Evolutionary conservation across 2,888 invertebrate genomes (phyloP), one percentile per base, ranked within the genome.

Genomic region (Pristionchus japonicus): DNA sequence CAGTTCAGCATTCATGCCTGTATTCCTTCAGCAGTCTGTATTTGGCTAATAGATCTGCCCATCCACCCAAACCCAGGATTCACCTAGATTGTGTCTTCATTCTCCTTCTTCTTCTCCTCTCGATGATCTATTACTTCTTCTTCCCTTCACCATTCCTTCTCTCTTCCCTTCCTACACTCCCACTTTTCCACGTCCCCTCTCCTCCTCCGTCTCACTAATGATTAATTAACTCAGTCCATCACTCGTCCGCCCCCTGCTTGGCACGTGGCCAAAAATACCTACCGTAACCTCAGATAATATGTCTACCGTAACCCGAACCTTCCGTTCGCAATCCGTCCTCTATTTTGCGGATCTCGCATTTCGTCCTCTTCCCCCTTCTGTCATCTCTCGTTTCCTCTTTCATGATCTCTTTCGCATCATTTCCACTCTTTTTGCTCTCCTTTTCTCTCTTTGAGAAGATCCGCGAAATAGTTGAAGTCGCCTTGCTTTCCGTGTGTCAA

Each of bases 361-460:
- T 47, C 77, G 57, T n/a, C 7, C 43, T n/a, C 57, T n/a, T 20
- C 57, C 7, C 43, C 57, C 57, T n/a, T 20, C 57, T 57, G 43
- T 77, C 77, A 27, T 23, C 77, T 77, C 77, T 77, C 43, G 43
- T 77, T 77, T 43, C 77, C 40, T 70, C 70, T 77, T 77, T 77
- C 77, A 77, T 77, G 77, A 77, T 77, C 77, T 23, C n/a, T 43
- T n/a, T 43, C 77, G 37, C n/a, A 27, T 77, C 77, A 77, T 77
- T 77, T 77, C 43, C 77, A 47, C 77, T 43, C 77, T 77, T 77
- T 70, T 77, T 70, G 9, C 70, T 31, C n/a, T 77, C n/a, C 49
- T 82, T 31, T 80, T 47, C 20, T 47, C 27, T 47, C 77, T 43
- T 43, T 27, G n/a, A 27, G n/a, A 43, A 17, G 15, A 47, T n/a